Conservation (phyloP, 2,888 invertebrate species). For the Nymphalis urticae region DNA sequence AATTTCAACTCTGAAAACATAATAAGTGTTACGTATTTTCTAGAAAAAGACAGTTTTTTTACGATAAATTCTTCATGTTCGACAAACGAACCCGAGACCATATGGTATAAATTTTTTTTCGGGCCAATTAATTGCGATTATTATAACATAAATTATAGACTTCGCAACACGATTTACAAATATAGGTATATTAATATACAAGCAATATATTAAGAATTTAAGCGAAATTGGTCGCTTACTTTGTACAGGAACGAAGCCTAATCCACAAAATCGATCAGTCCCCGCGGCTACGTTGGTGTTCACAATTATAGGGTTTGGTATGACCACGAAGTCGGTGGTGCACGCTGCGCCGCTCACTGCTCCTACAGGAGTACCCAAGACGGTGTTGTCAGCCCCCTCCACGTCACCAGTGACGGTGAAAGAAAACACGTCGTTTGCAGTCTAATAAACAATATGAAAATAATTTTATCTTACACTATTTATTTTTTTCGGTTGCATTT, state of each 20-base stretch:
- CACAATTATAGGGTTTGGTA: constrained; percentile 83
- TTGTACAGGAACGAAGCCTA: constrained; percentile 84
- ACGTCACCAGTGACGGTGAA: constrained; percentile 88
- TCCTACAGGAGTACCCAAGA: constrained; percentile 80
- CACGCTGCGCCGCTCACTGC: constrained; percentile 83
- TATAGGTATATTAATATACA: no score
- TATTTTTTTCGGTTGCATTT: no score
- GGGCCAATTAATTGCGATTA: no score
- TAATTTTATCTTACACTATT: not conserved
- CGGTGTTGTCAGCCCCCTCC: constrained; percentile 82
- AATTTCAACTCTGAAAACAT: no score
- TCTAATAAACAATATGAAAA: constrained; percentile 44
- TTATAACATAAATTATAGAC: no score
- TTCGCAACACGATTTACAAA: not conserved
- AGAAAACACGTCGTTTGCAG: constrained; percentile 77
- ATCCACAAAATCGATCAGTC: constrained; percentile 88
- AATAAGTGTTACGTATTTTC: no score
- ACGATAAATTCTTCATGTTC: no score
- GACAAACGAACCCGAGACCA: no score
- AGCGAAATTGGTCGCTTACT: constrained; percentile 70
- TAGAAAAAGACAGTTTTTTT: no score
- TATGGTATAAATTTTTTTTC: no score
- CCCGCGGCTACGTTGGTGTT: constrained; percentile 67
- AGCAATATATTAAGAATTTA: not conserved
- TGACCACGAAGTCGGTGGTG: constrained; percentile 87